Evolutionary conservation across 2,888 invertebrate genomes (phyloP).

Genomic region (Leucoptera coffeella): DNA sequence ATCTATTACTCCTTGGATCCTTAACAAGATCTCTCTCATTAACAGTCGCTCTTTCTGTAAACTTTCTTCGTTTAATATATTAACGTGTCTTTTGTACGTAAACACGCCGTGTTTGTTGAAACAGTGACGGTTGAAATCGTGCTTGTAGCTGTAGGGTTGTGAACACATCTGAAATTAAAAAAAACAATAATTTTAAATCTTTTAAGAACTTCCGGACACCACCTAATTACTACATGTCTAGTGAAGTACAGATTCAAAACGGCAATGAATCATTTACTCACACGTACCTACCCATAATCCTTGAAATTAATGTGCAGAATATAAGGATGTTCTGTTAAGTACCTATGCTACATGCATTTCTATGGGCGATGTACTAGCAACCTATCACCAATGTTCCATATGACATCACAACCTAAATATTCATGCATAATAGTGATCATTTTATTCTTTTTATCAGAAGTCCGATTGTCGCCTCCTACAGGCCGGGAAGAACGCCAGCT

Average conservation of each 20-base stretch:
- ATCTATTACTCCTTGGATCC: conserved; percentile 13
- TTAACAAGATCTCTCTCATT: conserved; percentile 18
- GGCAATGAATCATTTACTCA: neutral
- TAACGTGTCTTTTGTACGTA: conserved; percentile 18
- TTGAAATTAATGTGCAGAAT: neutral
- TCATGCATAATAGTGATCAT: too few species aligned
- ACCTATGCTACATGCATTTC: too few species aligned
- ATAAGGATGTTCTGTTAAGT: neutral
- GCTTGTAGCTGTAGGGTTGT: conserved; percentile 34
- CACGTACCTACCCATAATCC: neutral
- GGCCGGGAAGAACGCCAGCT: too few species aligned
- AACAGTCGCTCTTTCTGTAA: conserved; percentile 17
- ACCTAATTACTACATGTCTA: too few species aligned
- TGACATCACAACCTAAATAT: too few species aligned
- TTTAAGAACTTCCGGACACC: too few species aligned
- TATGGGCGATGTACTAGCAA: too few species aligned
- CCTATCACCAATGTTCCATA: too few species aligned
- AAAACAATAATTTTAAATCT: too few species aligned
- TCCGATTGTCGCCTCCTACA: too few species aligned
- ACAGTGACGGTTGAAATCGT: conserved; percentile 31
- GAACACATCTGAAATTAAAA: conserved; percentile 34
- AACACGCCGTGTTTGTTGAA: conserved; percentile 31
- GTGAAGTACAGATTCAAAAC: conserved; percentile 8
- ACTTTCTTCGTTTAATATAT: conserved; percentile 26
- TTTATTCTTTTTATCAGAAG: too few species aligned